Percentiles rank a stretch among this genome's conserved stretches.
Evolutionary conservation across 2,113 vertebrate genomes (phyloP).

Genomic region (Poicephalus meyeri): DNA sequence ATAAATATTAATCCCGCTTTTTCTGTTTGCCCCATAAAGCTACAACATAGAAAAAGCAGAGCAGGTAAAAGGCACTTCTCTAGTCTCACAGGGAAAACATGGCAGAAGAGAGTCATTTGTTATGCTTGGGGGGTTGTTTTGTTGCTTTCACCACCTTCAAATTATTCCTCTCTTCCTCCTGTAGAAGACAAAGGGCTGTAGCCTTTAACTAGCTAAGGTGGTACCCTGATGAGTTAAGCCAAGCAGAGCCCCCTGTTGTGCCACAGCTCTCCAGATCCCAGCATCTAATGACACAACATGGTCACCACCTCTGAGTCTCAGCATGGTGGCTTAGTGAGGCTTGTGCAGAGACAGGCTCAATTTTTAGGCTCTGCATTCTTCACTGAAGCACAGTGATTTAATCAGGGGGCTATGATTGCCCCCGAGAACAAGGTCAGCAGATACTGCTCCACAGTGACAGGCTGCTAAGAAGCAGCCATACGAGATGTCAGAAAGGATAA

Average conservation of each 20-base stretch:
- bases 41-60: background rate
- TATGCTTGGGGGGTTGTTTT: background rate
- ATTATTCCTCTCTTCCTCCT: background rate
- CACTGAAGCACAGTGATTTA: background rate
- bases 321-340: background rate
- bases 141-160: background rate
- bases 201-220: background rate
- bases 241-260: background rate
- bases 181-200: background rate
- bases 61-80: background rate
- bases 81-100: background rate
- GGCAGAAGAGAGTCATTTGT: background rate
- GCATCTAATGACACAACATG: background rate
- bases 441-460: background rate
- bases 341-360: background rate
- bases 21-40: background rate
- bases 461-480: background rate
- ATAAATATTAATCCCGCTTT: slow-evolving; percentile 44
- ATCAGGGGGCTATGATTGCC: background rate
- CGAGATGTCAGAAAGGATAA: background rate
- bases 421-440: background rate
- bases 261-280: background rate
- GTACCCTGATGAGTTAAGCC: background rate
- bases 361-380: background rate
- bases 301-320: background rate